Conservation (phyloP, 2,797 vertebrate species). For the Sebastes taczanowskii region DNA sequence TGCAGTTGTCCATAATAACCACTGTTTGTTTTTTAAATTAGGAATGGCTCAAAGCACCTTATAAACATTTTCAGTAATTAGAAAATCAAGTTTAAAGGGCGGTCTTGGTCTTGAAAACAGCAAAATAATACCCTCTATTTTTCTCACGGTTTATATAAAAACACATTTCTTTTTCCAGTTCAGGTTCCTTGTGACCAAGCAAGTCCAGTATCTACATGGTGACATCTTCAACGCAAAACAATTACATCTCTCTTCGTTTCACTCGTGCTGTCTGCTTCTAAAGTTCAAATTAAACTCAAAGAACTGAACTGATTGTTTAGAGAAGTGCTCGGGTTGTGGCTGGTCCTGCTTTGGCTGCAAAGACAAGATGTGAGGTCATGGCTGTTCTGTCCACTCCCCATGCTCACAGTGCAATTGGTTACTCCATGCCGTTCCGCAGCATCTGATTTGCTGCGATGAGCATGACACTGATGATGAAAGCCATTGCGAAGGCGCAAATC, state of each 20-base stretch:
- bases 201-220: conserved; percentile 44
- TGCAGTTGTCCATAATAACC: conserved; percentile 31
- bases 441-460: conserved; percentile 99
- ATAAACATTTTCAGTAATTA: conserved; percentile 63
- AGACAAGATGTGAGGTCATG: conserved; percentile 77
- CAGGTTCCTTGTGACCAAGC: conserved; percentile 9
- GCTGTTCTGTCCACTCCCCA: conserved; percentile 70
- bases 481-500: conserved; percentile 99
- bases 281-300: conserved; percentile 46
- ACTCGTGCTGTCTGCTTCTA: conserved; percentile 28
- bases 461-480: conserved; percentile 99
- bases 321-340: conserved; percentile 76
- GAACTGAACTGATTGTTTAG: conserved; percentile 60
- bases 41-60: conserved; percentile 78
- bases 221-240: conserved; percentile 54
- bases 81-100: conserved; percentile 76
- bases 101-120: conserved; percentile 57
- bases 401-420: conserved; percentile 86
- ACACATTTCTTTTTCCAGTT: conserved; percentile 28
- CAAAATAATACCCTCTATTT: conserved; percentile 45
- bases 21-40: conserved; percentile 49
- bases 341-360: conserved; percentile 78
- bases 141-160: conserved; percentile 55
- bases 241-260: conserved; percentile 23
- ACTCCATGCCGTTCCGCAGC: conserved; percentile 99